Evolutionary conservation across 1,140 invertebrate genomes (phyloP).

Genomic region (Agraylea sexmaculata): DNA sequence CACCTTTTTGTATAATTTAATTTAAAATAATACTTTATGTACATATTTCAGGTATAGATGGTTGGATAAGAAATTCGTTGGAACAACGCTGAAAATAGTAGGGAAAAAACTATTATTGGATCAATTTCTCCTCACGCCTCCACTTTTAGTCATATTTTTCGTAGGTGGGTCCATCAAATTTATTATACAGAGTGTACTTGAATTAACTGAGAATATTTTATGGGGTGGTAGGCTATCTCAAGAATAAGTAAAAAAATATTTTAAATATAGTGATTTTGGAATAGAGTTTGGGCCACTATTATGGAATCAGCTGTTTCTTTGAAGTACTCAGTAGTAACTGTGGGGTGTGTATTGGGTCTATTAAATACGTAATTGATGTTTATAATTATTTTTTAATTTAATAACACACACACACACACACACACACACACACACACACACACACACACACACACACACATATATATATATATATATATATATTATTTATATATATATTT

Average conservation of each 20-base stretch:
- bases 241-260: no score
- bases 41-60: slow-evolving; percentile 59
- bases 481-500: background rate
- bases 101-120: slow-evolving; percentile 61
- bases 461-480: background rate
- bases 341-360: no score
- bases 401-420: background rate
- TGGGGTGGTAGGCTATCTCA: no score
- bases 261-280: no score
- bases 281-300: no score
- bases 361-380: no score
- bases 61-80: slow-evolving; percentile 56
- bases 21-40: background rate
- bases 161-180: slow-evolving; percentile 44
- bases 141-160: slow-evolving; percentile 56
- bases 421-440: no score
- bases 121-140: slow-evolving; percentile 65
- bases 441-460: no score
- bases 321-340: no score
- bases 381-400: background rate
- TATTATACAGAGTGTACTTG: background rate
- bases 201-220: no score
- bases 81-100: slow-evolving; percentile 49
- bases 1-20: slow-evolving; percentile 3
- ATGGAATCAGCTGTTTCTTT: no score